Evolutionary conservation across 2,113 vertebrate genomes (phyloP).

Genomic region (Cheirogaleus medius): DNA sequence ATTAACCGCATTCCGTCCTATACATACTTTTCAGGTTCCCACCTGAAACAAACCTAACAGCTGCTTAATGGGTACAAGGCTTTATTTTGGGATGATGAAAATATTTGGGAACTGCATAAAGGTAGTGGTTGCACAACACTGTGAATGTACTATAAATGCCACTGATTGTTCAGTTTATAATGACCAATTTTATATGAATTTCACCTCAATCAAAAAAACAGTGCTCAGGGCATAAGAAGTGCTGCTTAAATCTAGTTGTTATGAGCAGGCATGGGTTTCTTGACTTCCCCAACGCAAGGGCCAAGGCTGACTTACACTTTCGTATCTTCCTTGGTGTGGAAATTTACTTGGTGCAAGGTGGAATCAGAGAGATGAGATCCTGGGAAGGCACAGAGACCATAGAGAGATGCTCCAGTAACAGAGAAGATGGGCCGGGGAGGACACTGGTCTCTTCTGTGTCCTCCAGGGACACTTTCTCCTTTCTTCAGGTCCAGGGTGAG

Average conservation of each 20-base stretch:
- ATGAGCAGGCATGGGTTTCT: neutral
- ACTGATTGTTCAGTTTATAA: neutral
- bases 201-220: neutral
- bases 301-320: neutral
- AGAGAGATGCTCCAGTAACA: neutral
- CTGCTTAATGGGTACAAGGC: neutral
- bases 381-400: neutral
- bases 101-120: neutral
- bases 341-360: neutral
- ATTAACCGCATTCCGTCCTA: too few species aligned
- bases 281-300: accelerated
- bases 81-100: neutral
- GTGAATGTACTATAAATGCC: neutral
- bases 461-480: neutral
- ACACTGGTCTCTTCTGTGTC: neutral
- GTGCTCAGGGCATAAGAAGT: neutral
- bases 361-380: neutral
- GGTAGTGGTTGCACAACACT: neutral
- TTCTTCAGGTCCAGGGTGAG: neutral
- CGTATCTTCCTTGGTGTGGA: neutral
- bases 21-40: too few species aligned
- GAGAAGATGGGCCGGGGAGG: neutral
- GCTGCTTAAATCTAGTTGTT: neutral
- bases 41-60: too few species aligned
- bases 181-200: neutral